Conservation (phyloP, 2,888 invertebrate genomes). For the Sylvicola cinctus region DNA sequence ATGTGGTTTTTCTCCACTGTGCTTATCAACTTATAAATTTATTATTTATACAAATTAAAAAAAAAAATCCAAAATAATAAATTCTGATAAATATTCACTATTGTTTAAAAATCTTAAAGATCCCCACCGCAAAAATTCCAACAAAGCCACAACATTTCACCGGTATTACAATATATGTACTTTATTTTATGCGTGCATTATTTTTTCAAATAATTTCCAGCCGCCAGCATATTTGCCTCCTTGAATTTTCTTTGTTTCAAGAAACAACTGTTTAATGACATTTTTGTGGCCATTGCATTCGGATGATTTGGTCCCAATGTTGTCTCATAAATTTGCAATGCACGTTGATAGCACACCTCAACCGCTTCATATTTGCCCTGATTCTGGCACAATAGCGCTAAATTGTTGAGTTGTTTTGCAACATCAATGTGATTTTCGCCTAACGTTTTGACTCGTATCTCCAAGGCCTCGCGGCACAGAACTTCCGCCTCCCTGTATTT, state of each 20-base stretch:
- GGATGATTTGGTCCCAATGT: conserved; percentile 85
- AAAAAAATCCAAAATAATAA: no score
- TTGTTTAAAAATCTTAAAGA: no score
- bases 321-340: conserved; percentile 82
- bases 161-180: no score
- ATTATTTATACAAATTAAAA: no score
- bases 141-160: no score
- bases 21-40: no score
- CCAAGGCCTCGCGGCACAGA: conserved; percentile 83
- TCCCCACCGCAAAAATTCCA: no score
- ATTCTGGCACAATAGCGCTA: conserved; percentile 88
- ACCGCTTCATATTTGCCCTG: conserved; percentile 93
- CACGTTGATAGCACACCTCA: conserved; percentile 77
- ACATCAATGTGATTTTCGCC: conserved; percentile 94
- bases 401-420: conserved; percentile 90
- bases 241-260: conserved; percentile 91
- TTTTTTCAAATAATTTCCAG: no score
- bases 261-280: conserved; percentile 89
- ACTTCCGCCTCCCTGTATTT: conserved; percentile 94
- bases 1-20: no score
- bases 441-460: conserved; percentile 85
- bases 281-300: conserved; percentile 93
- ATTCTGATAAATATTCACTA: no score
- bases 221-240: no score
- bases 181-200: no score